phyloP scores from a whole-genome alignment of 1,140 invertebrate genomes.

The Rhopalosiphum padi region DNA sequence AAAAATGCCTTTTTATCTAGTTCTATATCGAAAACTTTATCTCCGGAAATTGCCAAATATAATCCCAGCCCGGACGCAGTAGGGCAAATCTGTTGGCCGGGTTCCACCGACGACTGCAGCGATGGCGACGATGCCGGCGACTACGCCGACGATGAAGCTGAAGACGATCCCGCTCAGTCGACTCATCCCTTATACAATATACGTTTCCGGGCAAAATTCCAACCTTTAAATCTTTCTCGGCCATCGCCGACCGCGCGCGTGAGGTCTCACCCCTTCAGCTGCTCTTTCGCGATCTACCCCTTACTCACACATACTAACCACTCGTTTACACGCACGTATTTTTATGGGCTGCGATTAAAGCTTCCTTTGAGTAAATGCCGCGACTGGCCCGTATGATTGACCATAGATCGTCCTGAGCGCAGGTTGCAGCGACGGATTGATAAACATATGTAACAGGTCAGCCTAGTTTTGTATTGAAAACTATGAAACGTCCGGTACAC shows the following conservation, averaged over 20 bases:
- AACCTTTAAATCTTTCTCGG: constrained; percentile 28
- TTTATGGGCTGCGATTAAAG: background rate
- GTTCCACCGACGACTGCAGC: background rate
- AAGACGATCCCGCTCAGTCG: background rate
- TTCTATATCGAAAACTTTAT: background rate
- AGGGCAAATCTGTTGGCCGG: background rate
- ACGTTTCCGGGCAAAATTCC: constrained; percentile 25
- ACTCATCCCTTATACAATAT: background rate
- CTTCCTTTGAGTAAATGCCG: background rate
- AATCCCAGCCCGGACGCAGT: background rate
- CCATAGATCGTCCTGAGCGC: background rate
- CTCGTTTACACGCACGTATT: too few relatives aligned
- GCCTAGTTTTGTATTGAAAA: background rate
- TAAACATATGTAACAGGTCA: background rate
- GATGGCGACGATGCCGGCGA: background rate
- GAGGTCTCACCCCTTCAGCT: background rate
- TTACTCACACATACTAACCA: background rate
- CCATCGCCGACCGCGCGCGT: background rate
- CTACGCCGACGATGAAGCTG: too few relatives aligned
- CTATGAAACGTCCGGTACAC: background rate
- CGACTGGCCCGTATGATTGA: background rate
- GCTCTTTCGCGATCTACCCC: too few relatives aligned
- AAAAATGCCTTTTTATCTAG: background rate
- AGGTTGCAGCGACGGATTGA: background rate
- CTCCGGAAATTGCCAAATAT: background rate